These are phyloP conservation scores for Erethizon dorsatum DNA, from an alignment of 2,797 vertebrate genomes.

Conservation along the genomic window DNA sequence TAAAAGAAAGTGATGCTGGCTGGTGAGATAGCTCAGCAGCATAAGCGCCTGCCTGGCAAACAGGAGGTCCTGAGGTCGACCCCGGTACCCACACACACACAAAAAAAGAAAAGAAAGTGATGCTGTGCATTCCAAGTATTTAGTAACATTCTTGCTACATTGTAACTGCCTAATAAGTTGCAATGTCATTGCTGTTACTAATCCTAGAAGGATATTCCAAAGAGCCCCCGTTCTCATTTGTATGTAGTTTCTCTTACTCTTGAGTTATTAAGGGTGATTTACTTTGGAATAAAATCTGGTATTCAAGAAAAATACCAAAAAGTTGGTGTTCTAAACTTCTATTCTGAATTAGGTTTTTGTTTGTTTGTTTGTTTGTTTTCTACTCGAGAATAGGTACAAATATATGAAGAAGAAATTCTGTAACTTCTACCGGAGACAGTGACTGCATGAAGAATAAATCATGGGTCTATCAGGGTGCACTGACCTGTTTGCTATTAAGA, in stretches of 20 bases:
- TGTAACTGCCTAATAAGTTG: neutral
- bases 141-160: neutral
- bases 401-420: neutral
- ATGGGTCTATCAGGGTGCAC: neutral
- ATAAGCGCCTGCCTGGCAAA: too few species aligned
- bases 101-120: too few species aligned
- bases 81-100: too few species aligned
- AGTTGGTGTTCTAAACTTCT: neutral
- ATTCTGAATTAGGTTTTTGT: neutral
- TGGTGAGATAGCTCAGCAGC: too few species aligned
- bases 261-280: slow-evolving; percentile 10
- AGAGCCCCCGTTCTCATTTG: neutral
- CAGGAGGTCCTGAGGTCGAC: too few species aligned
- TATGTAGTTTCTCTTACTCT: neutral
- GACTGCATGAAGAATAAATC: neutral
- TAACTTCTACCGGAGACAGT: neutral
- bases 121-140: neutral
- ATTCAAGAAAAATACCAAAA: neutral
- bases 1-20: neutral
- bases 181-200: neutral
- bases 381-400: neutral
- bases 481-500: neutral
- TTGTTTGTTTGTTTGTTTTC: neutral
- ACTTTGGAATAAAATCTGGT: neutral
- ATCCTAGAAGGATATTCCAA: neutral